Evolutionary conservation across 2,888 invertebrate genomes (phyloP).

Genomic region (Biston stratarius): DNA sequence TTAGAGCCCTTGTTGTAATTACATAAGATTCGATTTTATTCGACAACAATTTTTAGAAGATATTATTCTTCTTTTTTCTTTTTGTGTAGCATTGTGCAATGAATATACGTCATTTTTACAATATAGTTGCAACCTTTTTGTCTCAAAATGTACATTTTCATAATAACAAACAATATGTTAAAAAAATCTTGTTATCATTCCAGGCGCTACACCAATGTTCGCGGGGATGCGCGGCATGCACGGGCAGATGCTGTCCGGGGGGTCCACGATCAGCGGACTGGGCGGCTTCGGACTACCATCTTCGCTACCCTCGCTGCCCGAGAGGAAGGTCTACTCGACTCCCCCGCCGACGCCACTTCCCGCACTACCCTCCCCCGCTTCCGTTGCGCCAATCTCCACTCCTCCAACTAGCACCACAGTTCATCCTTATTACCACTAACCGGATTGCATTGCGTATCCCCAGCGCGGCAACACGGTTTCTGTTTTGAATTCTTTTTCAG

Average conservation of each 20-base stretch:
- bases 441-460: not conserved
- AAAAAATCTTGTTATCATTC: not conserved
- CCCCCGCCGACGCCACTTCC: conserved; percentile 86
- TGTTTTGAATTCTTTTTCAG: not conserved
- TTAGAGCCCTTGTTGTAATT: too few relatives aligned
- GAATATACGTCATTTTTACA: too few relatives aligned
- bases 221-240: conserved; percentile 77
- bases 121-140: too few relatives aligned
- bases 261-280: conserved; percentile 67
- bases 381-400: conserved; percentile 70
- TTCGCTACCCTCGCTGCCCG: conserved; percentile 78
- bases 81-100: too few relatives aligned
- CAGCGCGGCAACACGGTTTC: too few relatives aligned
- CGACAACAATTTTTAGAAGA: too few relatives aligned
- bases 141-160: not conserved
- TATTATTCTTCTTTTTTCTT: too few relatives aligned
- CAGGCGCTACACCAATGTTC: conserved; percentile 75
- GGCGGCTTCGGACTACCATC: conserved; percentile 74
- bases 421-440: conserved; percentile 68
- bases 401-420: conserved; percentile 74
- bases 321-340: conserved; percentile 85
- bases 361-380: conserved; percentile 76
- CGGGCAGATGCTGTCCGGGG: conserved; percentile 75
- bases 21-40: too few relatives aligned
- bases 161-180: not conserved